phyloP scores from a whole-genome alignment of 2,113 vertebrate genomes.

The Chionodraco myersi region DNA sequence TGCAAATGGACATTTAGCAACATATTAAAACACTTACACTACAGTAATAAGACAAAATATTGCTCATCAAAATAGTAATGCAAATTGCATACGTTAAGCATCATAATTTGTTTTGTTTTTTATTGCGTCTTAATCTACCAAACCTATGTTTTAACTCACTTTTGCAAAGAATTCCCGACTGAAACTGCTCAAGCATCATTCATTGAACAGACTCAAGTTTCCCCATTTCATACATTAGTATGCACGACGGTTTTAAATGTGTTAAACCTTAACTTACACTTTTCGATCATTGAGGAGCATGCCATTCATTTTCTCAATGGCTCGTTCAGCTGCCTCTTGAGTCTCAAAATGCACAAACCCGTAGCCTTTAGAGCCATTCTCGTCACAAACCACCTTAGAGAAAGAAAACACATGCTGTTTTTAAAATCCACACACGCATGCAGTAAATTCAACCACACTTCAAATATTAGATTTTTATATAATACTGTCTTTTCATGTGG shows the following conservation, averaged over 20 bases:
- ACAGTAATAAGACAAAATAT: background rate
- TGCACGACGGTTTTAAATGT: background rate
- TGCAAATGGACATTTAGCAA: constrained; percentile 51
- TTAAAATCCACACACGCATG: constrained; percentile 44
- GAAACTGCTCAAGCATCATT: background rate
- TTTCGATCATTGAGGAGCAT: constrained; percentile 99
- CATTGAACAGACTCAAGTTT: background rate
- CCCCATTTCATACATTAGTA: background rate
- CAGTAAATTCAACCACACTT: constrained; percentile 8
- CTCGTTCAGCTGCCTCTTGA: constrained; percentile 97
- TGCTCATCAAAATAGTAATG: background rate
- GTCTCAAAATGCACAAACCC: constrained; percentile 99
- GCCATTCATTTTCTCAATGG: constrained; percentile 99
- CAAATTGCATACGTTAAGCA: background rate
- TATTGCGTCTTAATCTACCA: background rate
- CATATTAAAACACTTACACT: background rate
- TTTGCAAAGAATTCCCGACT: background rate
- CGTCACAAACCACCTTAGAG: constrained; percentile 96
- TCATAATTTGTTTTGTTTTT: no score
- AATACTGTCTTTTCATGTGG: background rate
- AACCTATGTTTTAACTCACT: background rate
- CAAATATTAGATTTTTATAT: background rate
- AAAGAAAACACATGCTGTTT: constrained; percentile 57
- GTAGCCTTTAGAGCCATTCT: constrained; percentile 99
- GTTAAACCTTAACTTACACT: constrained; percentile 90